phyloP scores from a whole-genome alignment of 2,797 vertebrate species.

The Sternarchorhynchus goeldii region DNA sequence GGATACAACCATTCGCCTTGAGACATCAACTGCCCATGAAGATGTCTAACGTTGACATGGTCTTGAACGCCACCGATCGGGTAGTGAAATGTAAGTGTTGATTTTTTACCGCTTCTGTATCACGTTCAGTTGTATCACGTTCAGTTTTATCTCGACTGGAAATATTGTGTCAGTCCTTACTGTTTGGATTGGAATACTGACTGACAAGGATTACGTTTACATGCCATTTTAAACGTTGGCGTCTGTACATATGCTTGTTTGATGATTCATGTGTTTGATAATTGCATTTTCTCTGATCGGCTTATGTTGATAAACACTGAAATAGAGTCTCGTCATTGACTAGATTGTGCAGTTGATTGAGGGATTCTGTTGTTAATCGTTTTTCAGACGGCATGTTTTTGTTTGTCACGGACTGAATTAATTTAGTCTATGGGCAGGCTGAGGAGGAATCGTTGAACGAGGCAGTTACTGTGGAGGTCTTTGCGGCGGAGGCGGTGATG shows the following conservation, averaged over 20 bases:
- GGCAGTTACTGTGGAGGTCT: conserved; percentile 65
- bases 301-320: conserved; percentile 72
- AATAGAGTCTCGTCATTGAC: conserved; percentile 52
- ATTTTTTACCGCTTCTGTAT: conserved; percentile 8
- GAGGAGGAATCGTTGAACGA: conserved; percentile 50
- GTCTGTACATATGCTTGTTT: conserved; percentile 37
- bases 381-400: conserved; percentile 42
- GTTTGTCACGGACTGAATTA: conserved; percentile 51
- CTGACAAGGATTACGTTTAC: too few species aligned
- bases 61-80: conserved; percentile 80
- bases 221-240: too few species aligned
- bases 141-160: too few species aligned
- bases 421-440: conserved; percentile 42
- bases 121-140: too few species aligned
- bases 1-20: conserved; percentile 50
- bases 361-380: conserved; percentile 18
- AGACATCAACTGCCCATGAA: conserved; percentile 72
- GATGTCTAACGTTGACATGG: conserved; percentile 86
- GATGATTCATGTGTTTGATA: conserved; percentile 18
- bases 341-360: conserved; percentile 41
- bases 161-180: too few species aligned
- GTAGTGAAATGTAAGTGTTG: conserved; percentile 82
- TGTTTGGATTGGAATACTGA: too few species aligned
- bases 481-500: conserved; percentile 80
- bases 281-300: conserved; percentile 57